A percentile compares a stretch with the other conserved stretches of the same genome.
These are phyloP conservation scores for Labeo catla DNA, from an alignment of 2,113 vertebrate genomes.

Conservation along the genomic window DNA sequence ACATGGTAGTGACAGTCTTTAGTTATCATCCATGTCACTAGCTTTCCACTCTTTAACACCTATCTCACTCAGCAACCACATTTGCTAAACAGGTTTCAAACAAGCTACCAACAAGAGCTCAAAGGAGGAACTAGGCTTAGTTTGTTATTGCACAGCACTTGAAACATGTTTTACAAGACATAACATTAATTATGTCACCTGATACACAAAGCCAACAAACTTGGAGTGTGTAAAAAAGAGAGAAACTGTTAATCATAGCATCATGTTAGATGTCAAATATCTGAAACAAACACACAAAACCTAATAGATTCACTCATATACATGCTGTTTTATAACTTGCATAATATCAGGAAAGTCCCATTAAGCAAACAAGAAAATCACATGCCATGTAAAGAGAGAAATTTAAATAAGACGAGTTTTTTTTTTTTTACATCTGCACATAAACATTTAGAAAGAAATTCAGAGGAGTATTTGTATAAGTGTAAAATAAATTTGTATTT, in stretches of 20 bases:
- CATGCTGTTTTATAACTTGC: neutral
- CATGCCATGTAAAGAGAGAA: neutral
- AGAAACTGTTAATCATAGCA: neutral
- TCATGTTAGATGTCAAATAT: neutral
- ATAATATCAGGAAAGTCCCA: constrained; percentile 30
- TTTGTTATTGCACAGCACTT: constrained; percentile 10
- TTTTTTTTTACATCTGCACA: neutral
- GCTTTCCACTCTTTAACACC: neutral
- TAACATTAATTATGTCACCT: neutral
- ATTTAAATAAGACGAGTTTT: neutral
- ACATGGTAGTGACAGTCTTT: neutral
- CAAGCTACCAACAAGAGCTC: constrained; percentile 9
- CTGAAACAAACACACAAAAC: neutral
- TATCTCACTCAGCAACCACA: constrained; percentile 6
- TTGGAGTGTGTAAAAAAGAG: neutral
- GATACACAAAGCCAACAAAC: neutral
- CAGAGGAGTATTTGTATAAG: neutral
- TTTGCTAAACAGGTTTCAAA: constrained; percentile 11
- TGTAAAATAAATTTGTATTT: too few relatives aligned
- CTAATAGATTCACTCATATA: neutral
- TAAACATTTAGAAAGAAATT: neutral
- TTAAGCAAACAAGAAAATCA: constrained; percentile 30
- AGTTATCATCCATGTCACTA: neutral
- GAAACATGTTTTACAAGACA: constrained; percentile 7
- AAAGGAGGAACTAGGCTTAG: neutral